phyloP scores from a whole-genome alignment of 2,797 vertebrate genomes.

The Cyprinodon diabolis region DNA sequence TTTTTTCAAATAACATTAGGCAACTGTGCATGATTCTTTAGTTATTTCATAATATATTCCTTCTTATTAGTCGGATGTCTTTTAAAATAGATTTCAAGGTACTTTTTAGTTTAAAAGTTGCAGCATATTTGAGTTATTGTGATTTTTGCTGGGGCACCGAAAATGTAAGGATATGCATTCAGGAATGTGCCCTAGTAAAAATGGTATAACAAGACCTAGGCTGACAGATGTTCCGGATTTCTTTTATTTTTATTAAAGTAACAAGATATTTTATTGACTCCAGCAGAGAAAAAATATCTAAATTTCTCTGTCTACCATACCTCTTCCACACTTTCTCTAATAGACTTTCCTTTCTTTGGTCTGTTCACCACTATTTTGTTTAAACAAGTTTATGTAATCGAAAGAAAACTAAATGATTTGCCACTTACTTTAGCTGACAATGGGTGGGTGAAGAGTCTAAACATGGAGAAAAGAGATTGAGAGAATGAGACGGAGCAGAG shows the following conservation, averaged over 20 bases:
- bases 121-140: background rate
- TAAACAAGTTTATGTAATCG: conserved; percentile 40
- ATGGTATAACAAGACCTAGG: background rate
- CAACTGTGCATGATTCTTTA: background rate
- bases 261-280: conserved; percentile 31
- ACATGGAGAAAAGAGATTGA: conserved; percentile 42
- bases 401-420: conserved; percentile 48
- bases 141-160: background rate
- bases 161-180: background rate
- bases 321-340: conserved; percentile 20
- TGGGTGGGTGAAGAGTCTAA: conserved; percentile 53
- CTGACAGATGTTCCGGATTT: conserved; percentile 8
- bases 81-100: background rate
- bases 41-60: background rate
- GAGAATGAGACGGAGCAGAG: conserved; percentile 26
- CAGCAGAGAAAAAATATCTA: conserved; percentile 13
- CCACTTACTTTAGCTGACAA: conserved; percentile 51
- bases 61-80: background rate
- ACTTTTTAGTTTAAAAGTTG: background rate
- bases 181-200: background rate
- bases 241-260: conserved; percentile 23
- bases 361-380: conserved; percentile 24
- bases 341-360: conserved; percentile 25
- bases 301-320: conserved; percentile 1
- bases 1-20: no score